Percentiles rank a stretch among this genome's conserved stretches.
These are phyloP conservation scores for Hemicrepidius hirtus DNA, from an alignment of 2,888 invertebrate species.

Conservation along the genomic window DNA sequence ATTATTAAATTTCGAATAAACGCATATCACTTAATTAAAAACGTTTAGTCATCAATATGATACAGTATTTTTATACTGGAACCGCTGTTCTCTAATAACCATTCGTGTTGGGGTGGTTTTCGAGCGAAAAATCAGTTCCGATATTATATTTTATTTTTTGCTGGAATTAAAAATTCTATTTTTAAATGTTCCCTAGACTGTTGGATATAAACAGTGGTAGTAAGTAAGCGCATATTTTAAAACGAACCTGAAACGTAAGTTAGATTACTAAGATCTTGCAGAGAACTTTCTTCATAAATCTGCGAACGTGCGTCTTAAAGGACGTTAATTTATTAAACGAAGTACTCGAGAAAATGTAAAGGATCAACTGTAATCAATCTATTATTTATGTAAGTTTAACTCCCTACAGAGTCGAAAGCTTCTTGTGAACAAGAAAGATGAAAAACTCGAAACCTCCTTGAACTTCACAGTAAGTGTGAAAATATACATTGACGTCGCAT, in stretches of 20 bases:
- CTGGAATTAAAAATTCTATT: not conserved
- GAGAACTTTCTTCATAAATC: no score
- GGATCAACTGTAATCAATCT: constrained; percentile 36
- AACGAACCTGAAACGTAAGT: no score
- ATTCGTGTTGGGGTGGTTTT: not conserved
- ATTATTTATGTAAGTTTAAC: constrained; percentile 43
- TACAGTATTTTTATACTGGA: constrained; percentile 12
- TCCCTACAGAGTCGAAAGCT: constrained; percentile 33
- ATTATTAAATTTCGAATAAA: constrained; percentile 22
- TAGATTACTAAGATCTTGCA: no score
- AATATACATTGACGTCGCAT: constrained; percentile 40
- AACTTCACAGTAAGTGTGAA: constrained; percentile 36
- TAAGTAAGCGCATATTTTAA: no score
- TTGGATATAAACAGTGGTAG: no score
- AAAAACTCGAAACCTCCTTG: constrained; percentile 42
- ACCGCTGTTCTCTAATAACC: not conserved
- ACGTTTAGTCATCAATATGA: constrained; percentile 16
- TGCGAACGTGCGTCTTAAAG: constrained; percentile 9
- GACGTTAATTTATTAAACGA: constrained; percentile 37
- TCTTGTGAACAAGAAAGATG: constrained; percentile 37
- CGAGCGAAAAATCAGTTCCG: not conserved
- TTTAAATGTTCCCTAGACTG: no score
- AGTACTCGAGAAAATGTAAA: constrained; percentile 30
- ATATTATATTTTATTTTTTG: not conserved
- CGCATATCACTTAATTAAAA: constrained; percentile 37